Conservation (phyloP, 2,888 invertebrate species). For the Lamellibrachia satsuma region DNA sequence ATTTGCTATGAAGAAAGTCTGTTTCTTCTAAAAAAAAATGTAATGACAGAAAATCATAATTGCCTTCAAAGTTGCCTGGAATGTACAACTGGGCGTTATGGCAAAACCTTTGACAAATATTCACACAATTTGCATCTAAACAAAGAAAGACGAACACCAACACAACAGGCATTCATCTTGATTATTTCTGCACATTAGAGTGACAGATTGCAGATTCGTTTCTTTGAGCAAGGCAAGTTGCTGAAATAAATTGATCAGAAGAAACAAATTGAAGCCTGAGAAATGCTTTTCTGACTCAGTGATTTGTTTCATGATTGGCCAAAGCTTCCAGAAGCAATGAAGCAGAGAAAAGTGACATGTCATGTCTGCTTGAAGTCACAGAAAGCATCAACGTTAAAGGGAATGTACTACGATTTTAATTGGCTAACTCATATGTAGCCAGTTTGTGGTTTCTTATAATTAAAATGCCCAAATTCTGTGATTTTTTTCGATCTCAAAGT, state of each 20-base stretch:
- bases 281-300: not conserved
- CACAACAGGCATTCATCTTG: not conserved
- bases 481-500: too few species aligned
- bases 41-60: not conserved
- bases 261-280: conserved; percentile 17
- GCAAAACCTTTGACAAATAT: not conserved
- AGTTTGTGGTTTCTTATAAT: too few species aligned
- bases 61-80: not conserved
- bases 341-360: not conserved
- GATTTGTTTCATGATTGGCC: not conserved
- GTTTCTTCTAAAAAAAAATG: not conserved
- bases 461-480: too few species aligned
- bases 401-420: not conserved
- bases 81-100: not conserved
- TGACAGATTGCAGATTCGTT: not conserved
- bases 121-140: not conserved
- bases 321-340: not conserved
- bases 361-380: not conserved
- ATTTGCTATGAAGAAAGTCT: not conserved
- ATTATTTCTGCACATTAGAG: not conserved
- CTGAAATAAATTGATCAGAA: conserved; percentile 17
- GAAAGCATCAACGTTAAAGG: not conserved
- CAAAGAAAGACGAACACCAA: not conserved
- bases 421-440: too few species aligned
- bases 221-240: not conserved